Evolutionary conservation across 1,140 invertebrate species (phyloP), one percentile per base, ranked within the genome.

Genomic region (Eriocheir sinensis): DNA sequence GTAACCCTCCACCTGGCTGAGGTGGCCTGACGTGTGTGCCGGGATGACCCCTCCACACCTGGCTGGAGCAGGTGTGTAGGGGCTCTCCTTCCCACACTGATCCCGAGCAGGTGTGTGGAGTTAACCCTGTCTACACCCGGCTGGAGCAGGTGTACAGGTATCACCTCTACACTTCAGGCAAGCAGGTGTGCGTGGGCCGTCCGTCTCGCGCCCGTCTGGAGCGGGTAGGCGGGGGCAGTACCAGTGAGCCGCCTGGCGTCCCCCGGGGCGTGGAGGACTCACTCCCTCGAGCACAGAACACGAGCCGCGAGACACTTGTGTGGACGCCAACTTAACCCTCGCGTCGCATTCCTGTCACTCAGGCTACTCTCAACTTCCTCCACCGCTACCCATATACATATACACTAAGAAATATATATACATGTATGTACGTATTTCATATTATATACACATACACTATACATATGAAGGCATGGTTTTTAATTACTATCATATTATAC

Each of bases 361-460:
- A 72, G 60, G 60, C 60, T n/a, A 72, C 60, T n/a, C 60, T 27
- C 60, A n/a, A 72, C 27, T 21, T 72, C n/a, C 60, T 72, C 60
- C 60, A 72, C 21, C n/a, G 21, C 60, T n/a, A n/a, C 27, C 21
- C 6, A n/a, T 72, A 72, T n/a, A 72, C 48, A 53, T 44, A 88
- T 88, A 53, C 48, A 88, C 21, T 44, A 88, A 88, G 86, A 88
- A 88, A 88, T 88, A 88, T 88, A 53, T 88, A 86, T 86, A 88
- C 21, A 88, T 88, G 48, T 88, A 72, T 72, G 60, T 72, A 72
- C 21, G 60, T 72, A 72, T 72, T 72, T 72, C 60, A 72, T n/a
- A n/a, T n/a, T 72, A 72, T 72, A 72, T 72, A 72, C 27, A 72
- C 60, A 72, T 72, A 72, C 60, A 72, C 60, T 72, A 72, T 72